These are phyloP conservation scores for Brenthis daphne DNA, from an alignment of 2,888 invertebrate genomes.

Conservation along the genomic window DNA sequence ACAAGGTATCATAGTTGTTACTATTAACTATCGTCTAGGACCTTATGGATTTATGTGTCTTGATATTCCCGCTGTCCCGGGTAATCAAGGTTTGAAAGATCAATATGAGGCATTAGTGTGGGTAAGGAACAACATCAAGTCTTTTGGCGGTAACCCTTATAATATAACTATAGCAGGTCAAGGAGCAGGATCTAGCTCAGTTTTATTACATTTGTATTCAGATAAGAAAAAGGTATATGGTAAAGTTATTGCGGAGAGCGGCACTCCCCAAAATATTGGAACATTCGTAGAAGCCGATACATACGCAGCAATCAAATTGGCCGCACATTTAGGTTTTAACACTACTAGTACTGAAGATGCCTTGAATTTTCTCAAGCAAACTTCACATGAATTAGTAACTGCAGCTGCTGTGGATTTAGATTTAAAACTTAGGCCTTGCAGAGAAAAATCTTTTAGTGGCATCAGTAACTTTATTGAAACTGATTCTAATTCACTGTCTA, in stretches of 20 bases:
- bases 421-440: slow-evolving; percentile 63
- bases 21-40: slow-evolving; percentile 72
- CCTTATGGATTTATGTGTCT: slow-evolving; percentile 75
- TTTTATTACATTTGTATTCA: slow-evolving; percentile 66
- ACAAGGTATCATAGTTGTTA: slow-evolving; percentile 66
- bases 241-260: slow-evolving; percentile 69
- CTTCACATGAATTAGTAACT: slow-evolving; percentile 59
- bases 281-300: slow-evolving; percentile 63
- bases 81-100: slow-evolving; percentile 74
- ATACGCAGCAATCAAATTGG: slow-evolving; percentile 61
- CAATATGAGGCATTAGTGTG: slow-evolving; percentile 67
- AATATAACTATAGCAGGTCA: slow-evolving; percentile 71
- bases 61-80: slow-evolving; percentile 61
- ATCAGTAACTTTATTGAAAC: slow-evolving; percentile 64
- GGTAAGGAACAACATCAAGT: slow-evolving; percentile 65
- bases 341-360: slow-evolving; percentile 62
- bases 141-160: slow-evolving; percentile 73
- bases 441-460: slow-evolving; percentile 68
- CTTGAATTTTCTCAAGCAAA: slow-evolving; percentile 54
- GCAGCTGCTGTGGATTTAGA: slow-evolving; percentile 58
- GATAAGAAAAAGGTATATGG: slow-evolving; percentile 65
- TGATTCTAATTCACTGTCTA: slow-evolving; percentile 62
- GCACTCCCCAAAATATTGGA: slow-evolving; percentile 64
- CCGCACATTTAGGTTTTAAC: slow-evolving; percentile 61
- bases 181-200: slow-evolving; percentile 67